These are phyloP conservation scores for Malurus splendens DNA, from an alignment of 2,797 vertebrate genomes.

Conservation along the genomic window DNA sequence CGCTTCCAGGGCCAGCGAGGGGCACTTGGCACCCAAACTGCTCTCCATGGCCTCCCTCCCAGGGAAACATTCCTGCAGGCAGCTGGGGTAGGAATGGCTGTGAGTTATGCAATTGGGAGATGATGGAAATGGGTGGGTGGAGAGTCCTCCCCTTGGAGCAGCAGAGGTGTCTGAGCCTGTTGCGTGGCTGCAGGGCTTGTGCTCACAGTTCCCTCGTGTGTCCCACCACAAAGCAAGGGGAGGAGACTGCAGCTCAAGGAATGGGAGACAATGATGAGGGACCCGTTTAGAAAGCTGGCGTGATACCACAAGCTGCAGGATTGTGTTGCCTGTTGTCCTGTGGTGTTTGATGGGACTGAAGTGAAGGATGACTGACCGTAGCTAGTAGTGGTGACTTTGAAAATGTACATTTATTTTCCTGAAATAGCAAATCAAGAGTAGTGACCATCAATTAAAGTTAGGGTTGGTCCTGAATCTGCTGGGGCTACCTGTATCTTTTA, in stretches of 20 bases:
- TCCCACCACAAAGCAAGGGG: neutral
- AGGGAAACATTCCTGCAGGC: neutral
- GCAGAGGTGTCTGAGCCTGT: neutral
- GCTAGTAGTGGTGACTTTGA: neutral
- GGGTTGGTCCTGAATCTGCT: neutral
- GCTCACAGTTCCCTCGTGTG: rapidly evolving
- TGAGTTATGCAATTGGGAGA: neutral
- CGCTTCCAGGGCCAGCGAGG: neutral
- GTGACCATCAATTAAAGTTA: neutral
- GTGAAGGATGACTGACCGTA: neutral
- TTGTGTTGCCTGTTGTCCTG: rapidly evolving
- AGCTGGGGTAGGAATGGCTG: neutral
- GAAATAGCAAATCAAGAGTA: neutral
- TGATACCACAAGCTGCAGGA: neutral
- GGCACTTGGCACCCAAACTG: neutral
- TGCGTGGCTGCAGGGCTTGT: neutral
- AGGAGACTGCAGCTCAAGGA: neutral
- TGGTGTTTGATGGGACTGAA: neutral
- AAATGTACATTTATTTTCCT: neutral
- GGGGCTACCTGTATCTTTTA: neutral
- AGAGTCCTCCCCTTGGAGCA: neutral
- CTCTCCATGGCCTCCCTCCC: neutral
- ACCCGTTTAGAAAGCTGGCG: rapidly evolving
- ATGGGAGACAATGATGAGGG: neutral
- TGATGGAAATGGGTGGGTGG: neutral